Base-by-base conservation (phyloP, 2,797 vertebrate genomes). In the Scarus forsteni region DNA sequence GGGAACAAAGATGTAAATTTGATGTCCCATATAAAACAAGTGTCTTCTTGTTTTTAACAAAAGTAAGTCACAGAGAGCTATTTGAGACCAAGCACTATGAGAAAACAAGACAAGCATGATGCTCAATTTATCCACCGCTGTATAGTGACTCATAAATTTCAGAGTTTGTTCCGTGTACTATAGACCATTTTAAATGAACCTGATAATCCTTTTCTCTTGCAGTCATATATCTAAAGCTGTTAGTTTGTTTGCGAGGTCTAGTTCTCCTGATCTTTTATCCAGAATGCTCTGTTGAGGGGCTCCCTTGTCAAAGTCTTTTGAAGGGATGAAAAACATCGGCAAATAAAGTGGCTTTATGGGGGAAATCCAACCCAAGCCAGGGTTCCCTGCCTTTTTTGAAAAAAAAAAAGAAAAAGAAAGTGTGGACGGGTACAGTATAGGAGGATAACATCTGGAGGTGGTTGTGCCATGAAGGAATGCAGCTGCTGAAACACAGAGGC, bases 391-490 rank as follows among this genome's bases (percentile, higher is more conserved):
- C 53, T 88, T 81, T 79, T 70, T 64, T 67, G 51, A 56, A 73
- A 81, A 72, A 53, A 53, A 75, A 77, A 7, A 69, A 49, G 70
- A 49, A 56, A 73, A 83, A 73, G 49, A 56, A 75, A 79, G 6
- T 48, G 19, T 74, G 62, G 62, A 71, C 63, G 73, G 67, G 77
- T 86, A 80, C 58, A 77, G 66, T 70, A 67, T 44, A 69, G 64
- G 61, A 83, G 60, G 63, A 60, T 27, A 80, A 88, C 85, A 90
- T 91, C 89, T 92, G 80, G 88, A 90, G 79, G 65, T 71, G 73
- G 75, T 90, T 90, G 83, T 91, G 83, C 70, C 66, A 85, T 72
- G 66, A 88, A 73, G 76, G 79, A 91, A 91, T 87, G 78, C 73
- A 91, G 75, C 66, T 39, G 35, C 58, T 59, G 58, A 72, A 75